These are phyloP conservation scores for Fregata magnificens DNA, from an alignment of 2,113 vertebrate genomes.

Conservation along the genomic window DNA sequence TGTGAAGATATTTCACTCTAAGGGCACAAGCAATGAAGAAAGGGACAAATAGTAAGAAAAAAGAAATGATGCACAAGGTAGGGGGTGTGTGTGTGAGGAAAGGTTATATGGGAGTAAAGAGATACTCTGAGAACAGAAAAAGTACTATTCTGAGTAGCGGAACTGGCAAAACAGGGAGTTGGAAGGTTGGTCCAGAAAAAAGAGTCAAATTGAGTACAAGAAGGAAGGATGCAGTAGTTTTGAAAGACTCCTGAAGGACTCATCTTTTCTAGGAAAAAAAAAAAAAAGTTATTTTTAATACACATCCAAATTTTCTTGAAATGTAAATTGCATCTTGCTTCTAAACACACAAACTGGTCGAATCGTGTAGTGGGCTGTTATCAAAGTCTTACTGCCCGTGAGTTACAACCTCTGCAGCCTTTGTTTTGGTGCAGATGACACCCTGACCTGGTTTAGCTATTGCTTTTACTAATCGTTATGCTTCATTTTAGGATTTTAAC, in stretches of 20 bases:
- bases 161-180: not conserved
- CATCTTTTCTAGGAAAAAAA: not conserved
- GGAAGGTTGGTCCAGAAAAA: not conserved
- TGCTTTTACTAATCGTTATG: not conserved
- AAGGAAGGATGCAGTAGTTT: not conserved
- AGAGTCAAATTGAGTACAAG: not conserved
- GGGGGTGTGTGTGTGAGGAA: not conserved
- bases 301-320: not conserved
- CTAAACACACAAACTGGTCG: not conserved
- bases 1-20: not conserved
- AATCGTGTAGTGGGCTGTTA: not conserved
- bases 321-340: not conserved
- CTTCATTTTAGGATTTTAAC: not conserved
- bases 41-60: not conserved
- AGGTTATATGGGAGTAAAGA: not conserved
- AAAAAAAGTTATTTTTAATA: not conserved
- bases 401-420: not conserved
- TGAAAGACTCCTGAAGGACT: not conserved
- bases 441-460: not conserved
- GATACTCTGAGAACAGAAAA: not conserved
- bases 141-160: not conserved
- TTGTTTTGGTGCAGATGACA: not conserved
- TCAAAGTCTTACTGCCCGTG: accelerated
- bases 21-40: not conserved
- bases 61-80: not conserved